Conservation (phyloP, 2,888 invertebrate species). For the Crossocerus cetratus region DNA sequence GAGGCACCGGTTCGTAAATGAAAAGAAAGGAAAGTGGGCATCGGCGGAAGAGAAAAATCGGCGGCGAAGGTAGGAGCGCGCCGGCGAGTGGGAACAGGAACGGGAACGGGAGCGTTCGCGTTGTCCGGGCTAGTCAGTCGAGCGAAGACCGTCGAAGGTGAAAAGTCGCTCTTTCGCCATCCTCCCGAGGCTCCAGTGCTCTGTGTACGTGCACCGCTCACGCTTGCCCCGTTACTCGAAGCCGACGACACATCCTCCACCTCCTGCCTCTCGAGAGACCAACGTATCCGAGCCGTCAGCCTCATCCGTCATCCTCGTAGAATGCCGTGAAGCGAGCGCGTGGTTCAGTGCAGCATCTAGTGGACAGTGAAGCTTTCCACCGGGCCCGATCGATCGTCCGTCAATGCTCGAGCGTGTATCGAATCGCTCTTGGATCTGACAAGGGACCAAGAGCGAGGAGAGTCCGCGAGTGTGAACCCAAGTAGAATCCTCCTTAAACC, state of each 20-base stretch:
- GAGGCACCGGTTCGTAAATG: slow-evolving; percentile 25
- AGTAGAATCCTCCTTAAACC: neutral
- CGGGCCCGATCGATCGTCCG: neutral
- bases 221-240: slow-evolving; percentile 3
- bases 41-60: slow-evolving; percentile 8
- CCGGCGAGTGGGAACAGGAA: slow-evolving; percentile 28
- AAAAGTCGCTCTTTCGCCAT: slow-evolving; percentile 42
- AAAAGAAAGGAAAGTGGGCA: slow-evolving; percentile 33
- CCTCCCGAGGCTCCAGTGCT: neutral
- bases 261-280: too few relatives aligned
- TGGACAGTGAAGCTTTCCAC: slow-evolving; percentile 22
- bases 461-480: neutral
- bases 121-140: slow-evolving; percentile 46
- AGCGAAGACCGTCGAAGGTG: slow-evolving; percentile 55
- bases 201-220: neutral
- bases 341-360: slow-evolving; percentile 10
- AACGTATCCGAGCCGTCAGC: neutral
- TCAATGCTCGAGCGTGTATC: slow-evolving; percentile 3
- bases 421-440: neutral
- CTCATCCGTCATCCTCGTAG: neutral
- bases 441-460: neutral
- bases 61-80: slow-evolving; percentile 18
- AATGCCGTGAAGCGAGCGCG: neutral
- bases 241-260: too few relatives aligned
- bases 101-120: slow-evolving; percentile 34